Conservation (phyloP, 2,113 vertebrate species). For the Tragelaphus strepsiceros region DNA sequence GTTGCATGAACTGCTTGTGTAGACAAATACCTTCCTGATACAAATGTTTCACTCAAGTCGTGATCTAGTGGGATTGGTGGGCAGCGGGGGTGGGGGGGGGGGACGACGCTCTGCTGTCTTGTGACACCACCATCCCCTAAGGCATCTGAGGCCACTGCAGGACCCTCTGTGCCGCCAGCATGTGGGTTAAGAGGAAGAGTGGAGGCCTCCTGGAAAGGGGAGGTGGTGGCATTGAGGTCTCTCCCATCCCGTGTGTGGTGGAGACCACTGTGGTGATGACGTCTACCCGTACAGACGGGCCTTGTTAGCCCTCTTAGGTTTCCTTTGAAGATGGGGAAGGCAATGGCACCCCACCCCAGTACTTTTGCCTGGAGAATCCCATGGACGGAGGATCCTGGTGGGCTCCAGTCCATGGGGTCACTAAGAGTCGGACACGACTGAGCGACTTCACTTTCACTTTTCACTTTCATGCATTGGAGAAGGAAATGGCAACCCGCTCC, state of each 20-base stretch:
- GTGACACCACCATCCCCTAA: not conserved
- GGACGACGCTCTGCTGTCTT: not conserved
- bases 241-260: no score
- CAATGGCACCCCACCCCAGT: no score
- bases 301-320: rapidly evolving
- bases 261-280: not conserved
- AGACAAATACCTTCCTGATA: not conserved
- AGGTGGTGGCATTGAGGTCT: not conserved
- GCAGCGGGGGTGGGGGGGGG: rapidly evolving
- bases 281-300: rapidly evolving
- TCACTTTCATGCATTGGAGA: no score
- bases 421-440: no score
- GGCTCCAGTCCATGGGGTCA: no score
- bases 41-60: not conserved
- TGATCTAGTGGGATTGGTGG: not conserved
- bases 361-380: no score
- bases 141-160: not conserved
- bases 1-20: not conserved
- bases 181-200: not conserved
- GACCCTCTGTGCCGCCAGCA: not conserved
- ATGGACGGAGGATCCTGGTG: no score
- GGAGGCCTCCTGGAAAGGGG: not conserved
- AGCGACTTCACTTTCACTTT: no score
- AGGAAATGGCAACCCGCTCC: no score
- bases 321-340: no score